Evolutionary conservation across 2,888 invertebrate genomes (phyloP), one percentile per base, ranked within the genome.

Genomic region (Baronia brevicornis): DNA sequence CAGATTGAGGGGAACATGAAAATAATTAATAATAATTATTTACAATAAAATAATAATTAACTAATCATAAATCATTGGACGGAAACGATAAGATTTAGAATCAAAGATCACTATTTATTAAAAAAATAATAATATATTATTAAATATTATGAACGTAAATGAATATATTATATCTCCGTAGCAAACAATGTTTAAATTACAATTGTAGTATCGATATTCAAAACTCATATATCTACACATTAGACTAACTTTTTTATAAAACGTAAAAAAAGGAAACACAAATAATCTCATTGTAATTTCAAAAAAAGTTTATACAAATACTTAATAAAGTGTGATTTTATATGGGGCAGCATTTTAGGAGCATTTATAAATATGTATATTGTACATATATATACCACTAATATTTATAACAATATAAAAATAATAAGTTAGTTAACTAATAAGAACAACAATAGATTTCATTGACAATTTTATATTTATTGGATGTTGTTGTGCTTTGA

Each of bases 221-320:
- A n/a, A 19, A 6, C 33, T 12, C 5, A 26, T 20, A 12, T 17
- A 37, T 36, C 38, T 28, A 32, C 51, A 57, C 59, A 65, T 65
- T 48, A 55, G 61, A 60, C 66, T 74, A 71, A 33, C 48, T 51
- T 55, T 62, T 67, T 45, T 65, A 65, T 59, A 69, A 65, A 75
- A 74, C 74, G 65, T 65, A 69, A 69, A 64, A 73, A 74, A 65
- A 51, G 29, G 39, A 46, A 65, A 72, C 61, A 59, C 62, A 56
- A 61, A 68, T 82, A 82, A 82, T 82, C 82, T 82, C 82, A 80
- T 51, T 57, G 71, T 80, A 80, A 82, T 82, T 82, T 82, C 78
- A 79, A 67, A 64, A 57, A 63, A 62, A 54, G 62, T 61, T 65
- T 68, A 62, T 59, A 56, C 49, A 41, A 43, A 39, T 46, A 46